Evolutionary conservation across 2,113 vertebrate species (phyloP).

Genomic region (Bungarus multicinctus): DNA sequence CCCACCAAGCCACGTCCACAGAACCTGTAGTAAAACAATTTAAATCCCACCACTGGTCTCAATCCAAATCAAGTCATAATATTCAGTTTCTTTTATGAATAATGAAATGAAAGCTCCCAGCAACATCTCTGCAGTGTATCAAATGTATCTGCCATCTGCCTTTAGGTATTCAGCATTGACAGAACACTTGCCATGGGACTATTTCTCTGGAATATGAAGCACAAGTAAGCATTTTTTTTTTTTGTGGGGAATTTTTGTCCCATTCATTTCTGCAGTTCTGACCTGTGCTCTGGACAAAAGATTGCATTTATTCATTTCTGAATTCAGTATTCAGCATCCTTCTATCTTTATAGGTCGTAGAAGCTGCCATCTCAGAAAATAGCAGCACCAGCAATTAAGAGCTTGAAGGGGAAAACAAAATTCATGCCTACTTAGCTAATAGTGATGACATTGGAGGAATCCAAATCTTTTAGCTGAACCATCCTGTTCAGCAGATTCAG

Average conservation of each 20-base stretch:
- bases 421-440: not conserved
- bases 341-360: not conserved
- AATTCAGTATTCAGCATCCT: not conserved
- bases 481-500: not conserved
- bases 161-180: not conserved
- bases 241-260: not conserved
- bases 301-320: not conserved
- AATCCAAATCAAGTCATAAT: not conserved
- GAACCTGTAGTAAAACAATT: no score
- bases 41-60: no score
- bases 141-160: not conserved
- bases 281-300: not conserved
- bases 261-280: not conserved
- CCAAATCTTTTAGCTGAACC: not conserved
- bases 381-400: not conserved
- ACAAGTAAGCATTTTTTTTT: not conserved
- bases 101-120: not conserved
- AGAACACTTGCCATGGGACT: not conserved
- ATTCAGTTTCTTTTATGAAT: not conserved
- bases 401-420: not conserved
- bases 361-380: not conserved
- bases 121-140: not conserved
- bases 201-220: not conserved
- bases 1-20: no score
- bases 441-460: not conserved